Percentiles rank a stretch among this genome's conserved stretches.
phyloP scores from a whole-genome alignment of 2,113 vertebrate species.

The Podarcis cretensis region DNA sequence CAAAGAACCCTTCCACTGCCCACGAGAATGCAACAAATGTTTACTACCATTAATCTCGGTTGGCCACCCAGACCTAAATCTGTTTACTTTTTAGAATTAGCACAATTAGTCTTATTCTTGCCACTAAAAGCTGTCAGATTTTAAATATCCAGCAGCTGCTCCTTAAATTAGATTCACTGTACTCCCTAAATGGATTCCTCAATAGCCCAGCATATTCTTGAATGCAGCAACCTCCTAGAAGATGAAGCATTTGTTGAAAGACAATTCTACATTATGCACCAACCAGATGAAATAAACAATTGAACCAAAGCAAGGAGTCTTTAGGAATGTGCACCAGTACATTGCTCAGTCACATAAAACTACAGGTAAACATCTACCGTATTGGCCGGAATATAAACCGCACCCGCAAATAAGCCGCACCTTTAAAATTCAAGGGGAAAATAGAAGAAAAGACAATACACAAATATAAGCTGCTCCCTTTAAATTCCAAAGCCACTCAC shows the following conservation, averaged over 20 bases:
- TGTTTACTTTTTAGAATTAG: conserved; percentile 8
- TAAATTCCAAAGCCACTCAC: too few species aligned
- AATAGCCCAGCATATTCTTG: background rate
- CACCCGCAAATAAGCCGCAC: too few species aligned
- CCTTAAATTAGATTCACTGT: conserved; percentile 9
- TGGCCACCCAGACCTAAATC: conserved; percentile 7
- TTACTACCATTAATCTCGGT: background rate
- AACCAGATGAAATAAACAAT: background rate
- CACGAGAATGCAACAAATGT: background rate
- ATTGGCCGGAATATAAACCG: too few species aligned
- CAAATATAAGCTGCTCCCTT: too few species aligned
- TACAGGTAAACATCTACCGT: too few species aligned
- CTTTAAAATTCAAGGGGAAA: too few species aligned
- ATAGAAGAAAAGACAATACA: too few species aligned
- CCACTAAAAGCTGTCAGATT: background rate
- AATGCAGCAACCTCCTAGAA: background rate
- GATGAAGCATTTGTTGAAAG: conserved; percentile 13
- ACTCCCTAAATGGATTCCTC: background rate
- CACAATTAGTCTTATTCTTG: conserved; percentile 10
- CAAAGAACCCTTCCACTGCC: background rate
- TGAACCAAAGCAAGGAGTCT: too few species aligned
- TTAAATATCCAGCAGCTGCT: background rate
- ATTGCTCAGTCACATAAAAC: too few species aligned
- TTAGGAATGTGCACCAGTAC: too few species aligned
- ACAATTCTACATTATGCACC: background rate